Percentiles rank a stretch among this genome's conserved stretches.
phyloP scores from a whole-genome alignment of 2,888 invertebrate genomes.

The Pelosia muscerda region DNA sequence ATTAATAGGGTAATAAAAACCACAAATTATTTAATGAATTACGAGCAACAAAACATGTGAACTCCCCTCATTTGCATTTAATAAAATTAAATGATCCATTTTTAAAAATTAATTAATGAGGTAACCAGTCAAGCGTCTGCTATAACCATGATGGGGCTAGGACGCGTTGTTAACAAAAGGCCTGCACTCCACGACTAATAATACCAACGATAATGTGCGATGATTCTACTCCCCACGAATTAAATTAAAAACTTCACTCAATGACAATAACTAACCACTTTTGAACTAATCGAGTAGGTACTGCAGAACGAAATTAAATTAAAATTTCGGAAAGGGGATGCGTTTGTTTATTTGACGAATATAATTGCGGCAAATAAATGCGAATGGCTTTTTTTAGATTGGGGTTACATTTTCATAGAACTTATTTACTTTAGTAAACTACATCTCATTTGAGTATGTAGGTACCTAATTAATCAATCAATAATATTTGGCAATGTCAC shows the following conservation, averaged over 20 bases:
- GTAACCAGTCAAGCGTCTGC: constrained; percentile 81
- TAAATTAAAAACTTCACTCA: constrained; percentile 83
- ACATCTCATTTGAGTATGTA: not conserved
- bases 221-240: constrained; percentile 79
- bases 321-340: constrained; percentile 68
- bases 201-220: constrained; percentile 77
- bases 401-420: not conserved
- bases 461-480: too few relatives aligned
- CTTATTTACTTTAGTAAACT: not conserved
- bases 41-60: constrained; percentile 65
- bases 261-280: constrained; percentile 82
- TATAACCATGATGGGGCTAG: constrained; percentile 60
- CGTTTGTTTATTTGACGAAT: constrained; percentile 49
- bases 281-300: constrained; percentile 81
- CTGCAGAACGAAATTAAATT: constrained; percentile 76
- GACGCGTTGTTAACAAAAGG: constrained; percentile 59
- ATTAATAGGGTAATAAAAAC: constrained; percentile 44
- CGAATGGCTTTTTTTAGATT: constrained; percentile 19
- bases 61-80: constrained; percentile 85
- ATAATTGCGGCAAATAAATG: constrained; percentile 43
- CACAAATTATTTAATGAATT: constrained; percentile 64
- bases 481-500: too few relatives aligned
- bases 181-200: constrained; percentile 66
- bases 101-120: constrained; percentile 86
- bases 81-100: constrained; percentile 87